Conservation (phyloP, 2,797 vertebrate species). For the Pseudochaenichthys georgianus region DNA sequence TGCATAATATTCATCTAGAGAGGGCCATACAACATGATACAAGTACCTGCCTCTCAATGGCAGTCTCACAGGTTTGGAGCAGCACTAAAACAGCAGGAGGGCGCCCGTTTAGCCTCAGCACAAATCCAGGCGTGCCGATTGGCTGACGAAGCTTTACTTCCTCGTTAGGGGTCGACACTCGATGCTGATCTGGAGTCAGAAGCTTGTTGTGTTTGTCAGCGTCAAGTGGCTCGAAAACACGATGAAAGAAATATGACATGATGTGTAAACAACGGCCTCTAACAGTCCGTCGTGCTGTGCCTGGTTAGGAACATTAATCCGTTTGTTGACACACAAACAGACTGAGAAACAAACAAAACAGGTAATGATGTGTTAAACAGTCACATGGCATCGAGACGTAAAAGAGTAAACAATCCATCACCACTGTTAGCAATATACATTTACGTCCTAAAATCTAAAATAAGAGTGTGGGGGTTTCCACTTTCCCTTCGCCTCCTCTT, state of each 20-base stretch:
- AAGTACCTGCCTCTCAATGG: conserved; percentile 38
- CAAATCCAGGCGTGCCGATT: conserved; percentile 53
- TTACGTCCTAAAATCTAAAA: conserved; percentile 40
- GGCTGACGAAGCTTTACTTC: conserved; percentile 47
- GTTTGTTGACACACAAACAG: conserved; percentile 44
- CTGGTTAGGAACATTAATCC: conserved; percentile 44
- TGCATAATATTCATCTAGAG: conserved; percentile 65
- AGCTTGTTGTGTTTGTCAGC: background rate
- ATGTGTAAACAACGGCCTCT: conserved; percentile 48
- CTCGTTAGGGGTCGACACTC: background rate
- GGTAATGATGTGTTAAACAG: conserved; percentile 19
- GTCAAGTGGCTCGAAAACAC: conserved; percentile 2
- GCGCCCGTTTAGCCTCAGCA: conserved; percentile 28
- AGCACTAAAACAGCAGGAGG: conserved; percentile 42
- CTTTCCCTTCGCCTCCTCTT: conserved; percentile 51
- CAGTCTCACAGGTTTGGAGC: conserved; percentile 47
- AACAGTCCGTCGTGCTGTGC: conserved; percentile 39
- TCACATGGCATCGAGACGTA: conserved; percentile 32
- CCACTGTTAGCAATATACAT: conserved; percentile 37
- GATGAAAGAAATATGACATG: conserved; percentile 7
- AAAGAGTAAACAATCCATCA: conserved; percentile 57
- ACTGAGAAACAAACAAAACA: conserved; percentile 36
- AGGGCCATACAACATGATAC: conserved; percentile 26
- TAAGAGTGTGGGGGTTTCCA: conserved; percentile 34
- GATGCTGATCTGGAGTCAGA: conserved; percentile 8